These are phyloP conservation scores for Drosophila bipectinata DNA, from an alignment of 1,140 invertebrate genomes.

Conservation along the genomic window DNA sequence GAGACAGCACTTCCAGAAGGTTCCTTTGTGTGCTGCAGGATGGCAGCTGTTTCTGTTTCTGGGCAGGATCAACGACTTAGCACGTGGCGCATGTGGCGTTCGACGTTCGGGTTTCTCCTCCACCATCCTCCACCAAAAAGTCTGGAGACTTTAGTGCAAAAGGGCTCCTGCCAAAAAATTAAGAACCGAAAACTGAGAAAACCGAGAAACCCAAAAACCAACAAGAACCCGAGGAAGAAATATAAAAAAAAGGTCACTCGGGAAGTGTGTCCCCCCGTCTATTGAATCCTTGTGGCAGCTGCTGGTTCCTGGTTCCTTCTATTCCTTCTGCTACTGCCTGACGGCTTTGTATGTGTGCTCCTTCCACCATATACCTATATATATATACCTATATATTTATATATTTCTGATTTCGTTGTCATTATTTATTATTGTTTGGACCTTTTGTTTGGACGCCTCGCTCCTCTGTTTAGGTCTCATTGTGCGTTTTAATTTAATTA, in stretches of 20 bases:
- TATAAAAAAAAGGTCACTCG: conserved; percentile 69
- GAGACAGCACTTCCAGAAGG: conserved; percentile 16
- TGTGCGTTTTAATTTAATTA: conserved; percentile 80
- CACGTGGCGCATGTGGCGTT: conserved; percentile 77
- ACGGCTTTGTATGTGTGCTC: conserved; percentile 38
- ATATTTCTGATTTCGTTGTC: conserved; percentile 54
- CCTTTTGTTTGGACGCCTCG: conserved; percentile 56
- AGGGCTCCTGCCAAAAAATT: conserved; percentile 68
- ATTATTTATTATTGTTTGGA: conserved; percentile 74
- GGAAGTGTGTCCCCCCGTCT: conserved; percentile 64
- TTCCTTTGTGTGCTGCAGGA: conserved; percentile 42
- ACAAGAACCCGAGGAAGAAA: conserved; percentile 7
- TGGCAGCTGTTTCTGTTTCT: conserved; percentile 61
- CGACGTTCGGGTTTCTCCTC: conserved; percentile 1
- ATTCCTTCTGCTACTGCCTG: conserved; percentile 8
- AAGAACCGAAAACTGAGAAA: conserved; percentile 9
- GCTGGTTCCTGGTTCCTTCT: conserved; percentile 34
- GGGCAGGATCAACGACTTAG: conserved; percentile 79
- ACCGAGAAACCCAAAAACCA: conserved; percentile 35
- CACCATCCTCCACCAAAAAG: conserved; percentile 2
- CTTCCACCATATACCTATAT: conserved; percentile 8
- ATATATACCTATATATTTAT: conserved; percentile 10
- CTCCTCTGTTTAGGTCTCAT: conserved; percentile 50
- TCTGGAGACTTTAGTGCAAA: conserved; percentile 10
- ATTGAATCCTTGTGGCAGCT: conserved; percentile 76